phyloP scores from a whole-genome alignment of 2,113 vertebrate genomes.

The Columba livia region DNA sequence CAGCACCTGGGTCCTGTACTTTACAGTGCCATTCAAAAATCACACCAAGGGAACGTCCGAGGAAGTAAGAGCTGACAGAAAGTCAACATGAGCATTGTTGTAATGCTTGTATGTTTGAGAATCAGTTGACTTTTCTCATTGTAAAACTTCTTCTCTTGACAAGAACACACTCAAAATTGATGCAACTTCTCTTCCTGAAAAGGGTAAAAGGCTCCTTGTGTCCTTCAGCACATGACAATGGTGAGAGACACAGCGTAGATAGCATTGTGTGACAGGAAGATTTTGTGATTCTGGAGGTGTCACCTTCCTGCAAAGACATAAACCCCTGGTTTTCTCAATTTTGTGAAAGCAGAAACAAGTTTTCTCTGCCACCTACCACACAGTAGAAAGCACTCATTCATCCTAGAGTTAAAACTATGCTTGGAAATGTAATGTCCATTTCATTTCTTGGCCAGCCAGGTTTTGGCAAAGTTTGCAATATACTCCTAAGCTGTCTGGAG shows the following conservation, averaged over 20 bases:
- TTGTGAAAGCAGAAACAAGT: background rate
- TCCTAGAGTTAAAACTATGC: background rate
- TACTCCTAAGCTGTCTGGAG: background rate
- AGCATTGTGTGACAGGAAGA: background rate
- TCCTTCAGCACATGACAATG: background rate
- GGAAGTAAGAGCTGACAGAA: conserved; percentile 8
- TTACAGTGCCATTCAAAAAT: conserved; percentile 42
- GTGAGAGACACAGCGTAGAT: background rate
- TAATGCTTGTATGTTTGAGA: background rate
- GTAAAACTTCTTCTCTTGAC: background rate
- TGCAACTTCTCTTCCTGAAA: background rate
- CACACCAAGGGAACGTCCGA: background rate
- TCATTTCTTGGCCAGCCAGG: background rate
- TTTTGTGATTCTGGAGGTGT: background rate
- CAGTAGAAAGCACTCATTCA: background rate
- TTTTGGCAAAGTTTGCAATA: background rate
- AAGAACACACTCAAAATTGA: background rate
- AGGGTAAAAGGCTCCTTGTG: background rate
- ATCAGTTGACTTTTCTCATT: background rate
- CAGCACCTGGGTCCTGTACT: conserved; percentile 63
- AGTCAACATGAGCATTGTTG: background rate
- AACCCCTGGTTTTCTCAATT: background rate
- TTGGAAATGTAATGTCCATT: background rate
- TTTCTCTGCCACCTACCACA: background rate
- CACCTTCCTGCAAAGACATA: background rate